Percentiles rank a stretch among this genome's conserved stretches.
Conservation (phyloP, 2,113 vertebrate genomes). For the Protobothrops mucrosquamatus region DNA sequence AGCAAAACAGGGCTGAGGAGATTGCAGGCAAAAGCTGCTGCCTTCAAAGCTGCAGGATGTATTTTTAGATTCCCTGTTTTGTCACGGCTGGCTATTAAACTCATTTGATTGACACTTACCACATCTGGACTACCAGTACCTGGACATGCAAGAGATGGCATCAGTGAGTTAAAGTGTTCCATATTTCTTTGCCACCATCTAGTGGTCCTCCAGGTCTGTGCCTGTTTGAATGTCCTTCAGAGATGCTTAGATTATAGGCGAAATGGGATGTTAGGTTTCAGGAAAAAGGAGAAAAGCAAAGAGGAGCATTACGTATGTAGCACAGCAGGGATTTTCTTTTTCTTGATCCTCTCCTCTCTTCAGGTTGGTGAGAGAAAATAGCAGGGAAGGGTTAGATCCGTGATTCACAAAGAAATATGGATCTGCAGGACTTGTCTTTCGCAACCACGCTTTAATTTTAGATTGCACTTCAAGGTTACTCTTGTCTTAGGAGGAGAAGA, state of each 20-base stretch:
- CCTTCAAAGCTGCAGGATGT: constrained; percentile 40
- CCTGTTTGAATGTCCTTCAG: background rate
- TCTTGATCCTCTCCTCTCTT: constrained; percentile 20
- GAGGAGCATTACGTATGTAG: constrained; percentile 50
- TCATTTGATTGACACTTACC: constrained; percentile 57
- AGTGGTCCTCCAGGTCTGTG: background rate
- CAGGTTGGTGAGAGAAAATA: constrained; percentile 43
- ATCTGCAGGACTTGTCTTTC: background rate
- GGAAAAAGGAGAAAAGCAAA: constrained; percentile 39
- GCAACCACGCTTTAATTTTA: background rate
- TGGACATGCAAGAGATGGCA: background rate
- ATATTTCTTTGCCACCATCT: background rate
- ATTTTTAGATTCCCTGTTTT: constrained; percentile 67
- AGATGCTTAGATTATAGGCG: background rate
- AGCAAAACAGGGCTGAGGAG: constrained; percentile 19
- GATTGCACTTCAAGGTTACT: constrained; percentile 9
- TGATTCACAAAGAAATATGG: constrained; percentile 46
- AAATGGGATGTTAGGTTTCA: constrained; percentile 59
- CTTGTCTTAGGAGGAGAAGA: background rate
- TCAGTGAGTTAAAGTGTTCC: background rate
- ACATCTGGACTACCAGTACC: background rate
- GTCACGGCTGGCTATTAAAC: constrained; percentile 55
- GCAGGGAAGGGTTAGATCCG: constrained; percentile 39
- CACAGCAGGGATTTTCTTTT: constrained; percentile 59
- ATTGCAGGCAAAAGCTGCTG: constrained; percentile 44